Conservation (phyloP, 2,888 invertebrate genomes). For the Mimas tiliae region DNA sequence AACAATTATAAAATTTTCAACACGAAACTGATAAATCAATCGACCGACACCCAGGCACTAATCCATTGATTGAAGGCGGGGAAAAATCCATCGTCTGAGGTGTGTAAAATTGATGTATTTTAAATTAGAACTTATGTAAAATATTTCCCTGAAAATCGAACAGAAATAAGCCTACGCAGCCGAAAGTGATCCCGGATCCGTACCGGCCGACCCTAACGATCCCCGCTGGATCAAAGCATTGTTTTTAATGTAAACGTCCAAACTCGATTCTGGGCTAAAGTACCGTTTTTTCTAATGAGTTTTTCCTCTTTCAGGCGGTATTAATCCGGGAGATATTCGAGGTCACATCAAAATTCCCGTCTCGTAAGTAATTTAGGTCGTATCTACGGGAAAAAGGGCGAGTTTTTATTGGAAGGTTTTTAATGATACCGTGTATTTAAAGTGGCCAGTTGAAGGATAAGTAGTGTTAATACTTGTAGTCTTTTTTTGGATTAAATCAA, state of each 20-base stretch:
- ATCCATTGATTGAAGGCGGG: no score
- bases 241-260: constrained; percentile 43
- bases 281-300: constrained; percentile 46
- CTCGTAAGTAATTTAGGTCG: constrained; percentile 53
- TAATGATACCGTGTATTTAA: constrained; percentile 22
- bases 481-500: no score
- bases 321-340: constrained; percentile 38
- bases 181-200: neutral
- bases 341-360: constrained; percentile 51
- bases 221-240: constrained; percentile 35
- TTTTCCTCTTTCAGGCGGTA: constrained; percentile 39
- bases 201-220: neutral
- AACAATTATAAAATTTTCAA: no score
- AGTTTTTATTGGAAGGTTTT: constrained; percentile 32
- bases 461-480: constrained; percentile 1
- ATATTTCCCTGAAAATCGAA: no score
- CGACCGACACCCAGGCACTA: no score
- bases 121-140: no score
- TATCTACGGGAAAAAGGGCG: constrained; percentile 30
- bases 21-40: no score
- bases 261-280: constrained; percentile 39
- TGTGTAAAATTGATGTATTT: no score
- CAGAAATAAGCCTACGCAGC: no score
- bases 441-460: neutral
- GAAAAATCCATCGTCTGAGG: no score